A percentile compares a stretch with the other conserved stretches of the same genome.
Evolutionary conservation across 2,797 vertebrate species (phyloP).

Genomic region (Phyllotis vaccarum): DNA sequence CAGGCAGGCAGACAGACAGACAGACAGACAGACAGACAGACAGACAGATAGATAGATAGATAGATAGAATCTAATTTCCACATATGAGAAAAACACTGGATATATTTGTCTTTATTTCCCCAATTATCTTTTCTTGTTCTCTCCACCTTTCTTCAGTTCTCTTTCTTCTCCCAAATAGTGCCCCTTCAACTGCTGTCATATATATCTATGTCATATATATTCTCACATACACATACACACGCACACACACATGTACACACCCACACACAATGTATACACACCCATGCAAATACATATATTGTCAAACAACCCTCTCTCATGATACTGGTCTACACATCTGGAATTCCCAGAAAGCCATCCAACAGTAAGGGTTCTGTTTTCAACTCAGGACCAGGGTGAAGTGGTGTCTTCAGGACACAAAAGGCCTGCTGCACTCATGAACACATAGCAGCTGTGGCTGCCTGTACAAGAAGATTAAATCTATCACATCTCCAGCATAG

Average conservation of each 20-base stretch:
- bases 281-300: not conserved
- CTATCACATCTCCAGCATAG: not conserved
- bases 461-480: not conserved
- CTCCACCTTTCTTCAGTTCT: not conserved
- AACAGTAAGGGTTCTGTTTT: not conserved
- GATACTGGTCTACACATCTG: not conserved
- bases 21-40: too few relatives aligned
- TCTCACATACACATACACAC: not conserved
- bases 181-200: too few relatives aligned
- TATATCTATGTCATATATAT: too few relatives aligned
- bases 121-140: not conserved
- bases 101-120: not conserved
- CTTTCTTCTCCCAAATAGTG: not conserved
- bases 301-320: not conserved
- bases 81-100: not conserved
- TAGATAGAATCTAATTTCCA: not conserved
- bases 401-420: not conserved
- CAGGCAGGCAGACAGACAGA: too few relatives aligned
- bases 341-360: not conserved
- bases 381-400: not conserved
- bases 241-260: not conserved
- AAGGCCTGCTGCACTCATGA: not conserved
- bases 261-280: too few relatives aligned
- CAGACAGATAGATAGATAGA: not conserved
- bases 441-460: not conserved